Conservation (phyloP, 2,888 invertebrate genomes). For the Blera fallax region DNA sequence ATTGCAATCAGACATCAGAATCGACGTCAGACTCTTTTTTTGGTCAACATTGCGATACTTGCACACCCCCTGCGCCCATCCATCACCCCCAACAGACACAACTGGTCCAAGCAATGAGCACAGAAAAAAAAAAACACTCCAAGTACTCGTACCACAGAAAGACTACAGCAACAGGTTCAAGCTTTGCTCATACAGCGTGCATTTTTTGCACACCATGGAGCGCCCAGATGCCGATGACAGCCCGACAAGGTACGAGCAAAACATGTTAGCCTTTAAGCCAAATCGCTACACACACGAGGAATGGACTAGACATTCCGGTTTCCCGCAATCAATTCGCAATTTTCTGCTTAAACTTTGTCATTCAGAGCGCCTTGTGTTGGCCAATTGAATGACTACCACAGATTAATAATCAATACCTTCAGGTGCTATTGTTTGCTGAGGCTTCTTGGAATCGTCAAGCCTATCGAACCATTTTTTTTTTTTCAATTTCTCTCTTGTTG, state of each 20-base stretch:
- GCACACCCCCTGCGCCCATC: neutral
- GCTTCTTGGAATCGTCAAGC: neutral
- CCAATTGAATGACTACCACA: neutral
- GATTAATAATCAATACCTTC: slow-evolving; percentile 8
- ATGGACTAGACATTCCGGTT: slow-evolving; percentile 35
- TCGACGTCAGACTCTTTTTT: slow-evolving; percentile 14
- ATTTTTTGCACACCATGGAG: slow-evolving; percentile 15
- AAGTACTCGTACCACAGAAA: neutral
- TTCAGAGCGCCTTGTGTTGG: neutral
- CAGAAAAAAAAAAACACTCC: neutral
- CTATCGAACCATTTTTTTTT: neutral
- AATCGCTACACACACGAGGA: neutral
- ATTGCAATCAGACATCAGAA: neutral
- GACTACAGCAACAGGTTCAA: slow-evolving; percentile 48
- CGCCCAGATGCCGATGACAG: slow-evolving; percentile 48
- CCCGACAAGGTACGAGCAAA: slow-evolving; percentile 60
- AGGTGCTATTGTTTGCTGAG: neutral
- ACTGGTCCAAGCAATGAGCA: neutral
- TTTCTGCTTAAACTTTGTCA: neutral
- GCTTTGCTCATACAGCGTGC: slow-evolving; percentile 40
- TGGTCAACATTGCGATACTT: slow-evolving; percentile 31
- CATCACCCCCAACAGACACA: neutral
- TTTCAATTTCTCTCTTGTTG: neutral
- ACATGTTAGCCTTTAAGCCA: slow-evolving; percentile 64
- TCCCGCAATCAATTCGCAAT: neutral